Conservation (phyloP, 37 sponge, comb jelly and placozoan species). For the Aplysina aerophoba region DNA sequence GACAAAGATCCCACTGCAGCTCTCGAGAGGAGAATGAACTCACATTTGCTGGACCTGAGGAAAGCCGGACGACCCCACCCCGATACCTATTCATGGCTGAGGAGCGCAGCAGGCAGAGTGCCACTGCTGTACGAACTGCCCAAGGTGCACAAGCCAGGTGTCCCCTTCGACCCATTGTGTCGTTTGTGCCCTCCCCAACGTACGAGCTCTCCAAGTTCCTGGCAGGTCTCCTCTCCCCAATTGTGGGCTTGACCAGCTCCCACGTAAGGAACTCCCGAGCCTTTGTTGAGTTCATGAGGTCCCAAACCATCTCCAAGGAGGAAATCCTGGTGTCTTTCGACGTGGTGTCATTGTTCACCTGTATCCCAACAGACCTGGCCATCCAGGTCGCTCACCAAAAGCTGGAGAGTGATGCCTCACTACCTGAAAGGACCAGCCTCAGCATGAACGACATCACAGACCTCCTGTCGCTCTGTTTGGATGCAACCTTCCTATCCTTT, state of each 20-base stretch:
- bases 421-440: neutral
- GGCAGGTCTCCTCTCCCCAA: slow-evolving; percentile 7
- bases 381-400: neutral
- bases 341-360: neutral
- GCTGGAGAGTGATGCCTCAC: neutral
- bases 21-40: slow-evolving; percentile 28
- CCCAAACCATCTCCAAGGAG: neutral
- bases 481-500: too few species aligned
- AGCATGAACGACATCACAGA: neutral
- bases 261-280: neutral
- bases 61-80: neutral
- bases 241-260: slow-evolving; percentile 28
- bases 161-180: neutral
- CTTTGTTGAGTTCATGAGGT: neutral
- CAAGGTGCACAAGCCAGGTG: slow-evolving; percentile 28
- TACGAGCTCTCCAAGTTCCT: slow-evolving; percentile 34
- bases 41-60: too few species aligned
- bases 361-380: slow-evolving; percentile 14
- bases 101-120: slow-evolving; percentile 25
- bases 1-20: slow-evolving; percentile 31
- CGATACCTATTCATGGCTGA: neutral
- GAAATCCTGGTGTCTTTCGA: slow-evolving; percentile 14
- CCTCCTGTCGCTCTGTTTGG: too few species aligned
- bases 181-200: slow-evolving; percentile 24
- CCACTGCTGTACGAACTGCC: slow-evolving; percentile 36